A percentile compares a stretch with the other conserved stretches of the same genome.
Evolutionary conservation across 1,140 invertebrate genomes (phyloP).

Genomic region (Drosophila nikananu): DNA sequence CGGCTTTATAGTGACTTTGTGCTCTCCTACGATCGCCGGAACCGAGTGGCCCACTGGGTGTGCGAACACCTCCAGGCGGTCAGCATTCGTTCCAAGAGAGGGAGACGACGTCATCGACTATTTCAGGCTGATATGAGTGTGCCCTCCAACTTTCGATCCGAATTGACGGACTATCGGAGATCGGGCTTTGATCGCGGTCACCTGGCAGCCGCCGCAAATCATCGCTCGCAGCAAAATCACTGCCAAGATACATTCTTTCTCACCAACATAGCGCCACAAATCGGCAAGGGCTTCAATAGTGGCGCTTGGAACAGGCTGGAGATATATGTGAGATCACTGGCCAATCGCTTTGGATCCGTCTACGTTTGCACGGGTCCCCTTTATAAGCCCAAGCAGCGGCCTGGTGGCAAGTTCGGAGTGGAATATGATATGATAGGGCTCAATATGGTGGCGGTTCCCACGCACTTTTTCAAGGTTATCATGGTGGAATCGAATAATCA

Average conservation of each 20-base stretch:
- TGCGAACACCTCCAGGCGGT: slow-evolving; percentile 95
- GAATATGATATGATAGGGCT: slow-evolving; percentile 97
- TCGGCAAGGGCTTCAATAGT: slow-evolving; percentile 97
- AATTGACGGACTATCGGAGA: slow-evolving; percentile 94
- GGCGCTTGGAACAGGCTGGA: slow-evolving; percentile 92
- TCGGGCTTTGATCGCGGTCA: slow-evolving; percentile 98
- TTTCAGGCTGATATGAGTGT: slow-evolving; percentile 94
- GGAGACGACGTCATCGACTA: slow-evolving; percentile 90
- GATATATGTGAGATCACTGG: slow-evolving; percentile 87
- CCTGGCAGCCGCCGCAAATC: slow-evolving; percentile 98
- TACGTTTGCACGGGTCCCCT: slow-evolving; percentile 98
- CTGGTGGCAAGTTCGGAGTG: slow-evolving; percentile 95
- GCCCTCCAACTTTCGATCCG: slow-evolving; percentile 91
- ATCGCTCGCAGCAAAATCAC: slow-evolving; percentile 91
- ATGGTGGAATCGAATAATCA: slow-evolving; percentile 89
- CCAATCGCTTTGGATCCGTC: slow-evolving; percentile 92
- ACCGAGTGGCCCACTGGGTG: slow-evolving; percentile 96
- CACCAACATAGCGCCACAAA: slow-evolving; percentile 98
- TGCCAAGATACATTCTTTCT: slow-evolving; percentile 95
- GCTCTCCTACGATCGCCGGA: slow-evolving; percentile 96
- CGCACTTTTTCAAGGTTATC: slow-evolving; percentile 98
- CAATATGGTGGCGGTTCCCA: slow-evolving; percentile 98
- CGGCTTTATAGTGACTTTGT: slow-evolving; percentile 96
- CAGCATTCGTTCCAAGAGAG: slow-evolving; percentile 84
- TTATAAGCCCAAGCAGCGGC: slow-evolving; percentile 93